Conservation (phyloP, 2,797 vertebrate genomes). For the Characodon lateralis region DNA sequence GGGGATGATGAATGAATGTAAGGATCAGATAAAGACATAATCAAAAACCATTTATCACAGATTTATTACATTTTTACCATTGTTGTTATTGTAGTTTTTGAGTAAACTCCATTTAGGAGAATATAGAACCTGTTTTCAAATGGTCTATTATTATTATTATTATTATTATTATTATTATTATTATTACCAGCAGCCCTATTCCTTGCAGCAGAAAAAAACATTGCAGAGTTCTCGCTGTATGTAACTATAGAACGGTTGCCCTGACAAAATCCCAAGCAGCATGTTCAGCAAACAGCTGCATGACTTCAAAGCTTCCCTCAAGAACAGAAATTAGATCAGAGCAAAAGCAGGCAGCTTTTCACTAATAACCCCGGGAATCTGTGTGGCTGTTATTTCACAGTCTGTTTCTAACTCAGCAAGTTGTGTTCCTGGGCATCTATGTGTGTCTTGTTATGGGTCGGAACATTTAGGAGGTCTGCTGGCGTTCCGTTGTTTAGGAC, state of each 20-base stretch:
- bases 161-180: no score
- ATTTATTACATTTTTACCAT: no score
- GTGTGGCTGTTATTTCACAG: background rate
- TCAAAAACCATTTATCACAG: no score
- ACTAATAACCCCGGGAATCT: background rate
- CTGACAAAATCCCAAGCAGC: background rate
- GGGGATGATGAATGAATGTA: no score
- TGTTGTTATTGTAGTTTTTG: background rate
- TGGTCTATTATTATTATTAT: background rate
- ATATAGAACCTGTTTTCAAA: no score
- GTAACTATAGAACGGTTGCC: background rate
- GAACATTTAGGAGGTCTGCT: background rate
- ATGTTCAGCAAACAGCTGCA: background rate
- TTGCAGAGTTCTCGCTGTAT: background rate
- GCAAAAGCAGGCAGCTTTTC: background rate
- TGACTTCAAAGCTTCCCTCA: conserved; percentile 1
- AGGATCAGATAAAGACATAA: no score
- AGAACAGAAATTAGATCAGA: conserved; percentile 1
- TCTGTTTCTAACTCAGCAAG: background rate
- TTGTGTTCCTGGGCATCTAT: background rate
- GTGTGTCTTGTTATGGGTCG: background rate
- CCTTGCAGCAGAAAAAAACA: background rate
- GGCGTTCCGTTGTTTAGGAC: background rate
- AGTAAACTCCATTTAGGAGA: background rate
- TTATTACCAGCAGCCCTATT: background rate